Evolutionary conservation across 1,140 invertebrate genomes (phyloP), one percentile per base, ranked within the genome.

Genomic region (Bombus impatiens): DNA sequence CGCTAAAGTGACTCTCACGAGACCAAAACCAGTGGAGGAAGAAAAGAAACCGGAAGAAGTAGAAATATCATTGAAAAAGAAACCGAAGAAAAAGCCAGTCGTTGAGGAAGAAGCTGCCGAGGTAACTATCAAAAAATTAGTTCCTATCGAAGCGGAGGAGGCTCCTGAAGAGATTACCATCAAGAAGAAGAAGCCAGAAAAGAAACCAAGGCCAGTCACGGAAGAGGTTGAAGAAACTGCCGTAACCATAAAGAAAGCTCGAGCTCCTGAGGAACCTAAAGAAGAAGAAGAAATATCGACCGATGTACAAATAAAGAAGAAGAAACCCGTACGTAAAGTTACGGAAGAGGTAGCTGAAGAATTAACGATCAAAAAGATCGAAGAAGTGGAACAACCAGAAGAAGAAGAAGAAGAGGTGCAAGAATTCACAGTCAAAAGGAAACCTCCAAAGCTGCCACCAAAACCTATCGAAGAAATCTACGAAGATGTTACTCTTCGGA

Each of bases 401-500:
- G 88, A 91, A 76, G 89, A 91, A 76, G 89, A 92, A 83, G 89
- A 92, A 86, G 78, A 87, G 8, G 86, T 91, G 12, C 86, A 88
- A n/a, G 93, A 94, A 84, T 95, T 96, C 87, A 96, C 95, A 13
- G 94, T 97, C 44, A 95, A 94, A 89, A 94, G 95, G 57, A 95
- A 95, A 87, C 93, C 93, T 83, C 94, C 94, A 9, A 92, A 93
- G 44, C 90, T 89, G 28, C 86, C 93, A 78, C 95, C 95, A 86
- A 96, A 96, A 87, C 94, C 96, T 70, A 95, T 96, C 47, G 97
- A 97, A 93, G 97, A 97, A 94, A 96, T 96, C 78, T 96, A 96
- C 82, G 96, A 97, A 93, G 97, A 97, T 95, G 94, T 97, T 28
- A 97, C 96, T 10, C 95, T 98, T 37, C 97, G 97, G 90, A 97